Base-by-base conservation (phyloP, 2,113 vertebrate species). In the Trogon surrucura region DNA sequence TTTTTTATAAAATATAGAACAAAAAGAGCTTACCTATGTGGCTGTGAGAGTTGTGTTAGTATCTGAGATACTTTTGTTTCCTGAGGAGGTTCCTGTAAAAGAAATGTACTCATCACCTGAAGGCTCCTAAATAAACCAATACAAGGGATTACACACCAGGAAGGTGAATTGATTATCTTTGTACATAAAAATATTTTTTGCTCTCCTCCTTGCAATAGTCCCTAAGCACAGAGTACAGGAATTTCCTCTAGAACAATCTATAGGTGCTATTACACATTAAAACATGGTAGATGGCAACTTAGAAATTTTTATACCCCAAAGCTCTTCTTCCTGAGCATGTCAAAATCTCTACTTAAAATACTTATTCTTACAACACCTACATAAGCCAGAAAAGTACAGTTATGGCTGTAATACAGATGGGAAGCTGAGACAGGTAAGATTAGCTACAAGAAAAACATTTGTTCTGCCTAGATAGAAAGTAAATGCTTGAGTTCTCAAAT, bases 61-160 rank as follows among this genome's bases (percentile, higher is more conserved):
- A 81, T 29, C 64, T 80, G 47, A 47, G 69, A 78, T 74, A 27
- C 16, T 84, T 86, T 13, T 60, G 14, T 81, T 86, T 92, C 66
- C 66, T 48, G 21, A 69, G 80, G 69, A 91, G 16, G 34, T n/a
- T 78, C 48, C 65, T 72, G 41, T 32, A 58, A 61, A 81, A 48
- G 1, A 84, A 87, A 71, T 11, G 30, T 81, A 13, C 5, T 78
- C 64, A 36, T 64, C 44, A 71, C 29, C 44, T 64, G 45, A 74
- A 95, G 69, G 61, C 29, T 93, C 57, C 50, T 82, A 84, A 84
- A 82, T 75, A 92, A 92, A 85, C 47, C 62, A 79, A 29, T 65
- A 48, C 8, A 89, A 50, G 41, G 32, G 36, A 60, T 53, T 66
- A 47, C 20, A 65, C 14, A 53, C 18, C 38, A 91, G 23, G 12